Percentiles rank a stretch among this genome's conserved stretches.
These are phyloP conservation scores for Danio choprae DNA, from an alignment of 2,797 vertebrate species.

Conservation along the genomic window DNA sequence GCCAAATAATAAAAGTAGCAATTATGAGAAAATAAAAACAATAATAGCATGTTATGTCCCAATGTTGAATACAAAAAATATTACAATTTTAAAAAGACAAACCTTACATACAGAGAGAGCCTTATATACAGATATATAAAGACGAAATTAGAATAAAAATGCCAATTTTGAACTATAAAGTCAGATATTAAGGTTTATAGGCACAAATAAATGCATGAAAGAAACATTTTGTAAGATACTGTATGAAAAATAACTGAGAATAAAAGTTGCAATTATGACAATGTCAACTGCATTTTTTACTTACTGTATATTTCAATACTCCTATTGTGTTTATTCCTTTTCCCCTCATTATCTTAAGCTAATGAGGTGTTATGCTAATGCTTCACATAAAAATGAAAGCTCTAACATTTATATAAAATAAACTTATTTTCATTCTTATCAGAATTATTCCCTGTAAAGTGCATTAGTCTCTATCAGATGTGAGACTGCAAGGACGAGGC, in stretches of 20 bases:
- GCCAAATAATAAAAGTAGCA: not conserved
- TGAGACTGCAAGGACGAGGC: not conserved
- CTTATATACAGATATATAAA: too few species aligned
- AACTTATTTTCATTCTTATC: not conserved
- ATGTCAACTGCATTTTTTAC: not conserved
- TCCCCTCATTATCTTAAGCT: not conserved
- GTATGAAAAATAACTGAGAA: too few species aligned
- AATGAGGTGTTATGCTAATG: not conserved
- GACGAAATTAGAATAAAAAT: not conserved
- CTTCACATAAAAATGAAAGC: not conserved
- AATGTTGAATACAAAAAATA: too few species aligned
- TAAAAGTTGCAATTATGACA: not conserved
- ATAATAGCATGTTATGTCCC: too few species aligned
- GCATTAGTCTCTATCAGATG: slow-evolving; percentile 7
- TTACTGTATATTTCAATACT: not conserved
- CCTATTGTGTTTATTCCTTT: not conserved
- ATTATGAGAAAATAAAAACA: not conserved
- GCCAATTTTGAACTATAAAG: not conserved
- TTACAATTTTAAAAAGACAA: too few species aligned
- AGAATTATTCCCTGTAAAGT: not conserved
- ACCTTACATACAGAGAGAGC: too few species aligned
- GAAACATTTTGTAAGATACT: too few species aligned
- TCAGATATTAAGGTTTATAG: too few species aligned
- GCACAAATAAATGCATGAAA: too few species aligned
- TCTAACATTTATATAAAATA: not conserved